phyloP scores from a whole-genome alignment of 2,797 vertebrate species.

The Prunella strophiata region DNA sequence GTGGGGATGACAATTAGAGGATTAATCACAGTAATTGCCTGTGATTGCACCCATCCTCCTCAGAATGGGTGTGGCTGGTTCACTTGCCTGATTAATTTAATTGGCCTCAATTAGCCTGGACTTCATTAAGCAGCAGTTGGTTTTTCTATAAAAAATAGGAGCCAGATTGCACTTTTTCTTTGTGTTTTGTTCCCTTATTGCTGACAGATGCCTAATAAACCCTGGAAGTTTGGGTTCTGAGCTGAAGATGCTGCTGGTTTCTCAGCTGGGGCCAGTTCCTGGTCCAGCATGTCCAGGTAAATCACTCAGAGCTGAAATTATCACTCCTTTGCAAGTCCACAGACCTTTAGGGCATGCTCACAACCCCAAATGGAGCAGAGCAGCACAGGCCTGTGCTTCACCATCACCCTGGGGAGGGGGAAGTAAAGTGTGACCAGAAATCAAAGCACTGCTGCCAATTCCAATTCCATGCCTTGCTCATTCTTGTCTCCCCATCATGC shows the following conservation, averaged over 20 bases:
- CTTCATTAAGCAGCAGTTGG: background rate
- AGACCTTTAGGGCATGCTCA: background rate
- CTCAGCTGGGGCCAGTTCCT: background rate
- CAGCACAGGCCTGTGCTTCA: background rate
- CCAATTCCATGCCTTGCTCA: background rate
- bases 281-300: background rate
- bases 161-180: background rate
- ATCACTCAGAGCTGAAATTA: background rate
- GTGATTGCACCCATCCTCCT: background rate
- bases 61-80: background rate
- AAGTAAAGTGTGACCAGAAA: background rate
- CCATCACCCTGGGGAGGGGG: background rate
- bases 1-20: background rate
- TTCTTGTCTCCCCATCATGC: background rate
- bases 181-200: background rate
- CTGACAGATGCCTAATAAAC: background rate
- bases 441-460: background rate
- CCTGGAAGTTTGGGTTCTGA: background rate
- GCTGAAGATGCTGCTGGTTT: background rate
- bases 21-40: constrained; percentile 3
- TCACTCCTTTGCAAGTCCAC: background rate
- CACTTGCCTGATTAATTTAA: background rate
- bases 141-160: background rate
- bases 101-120: background rate
- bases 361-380: background rate